Evolutionary conservation across 2,797 vertebrate genomes (phyloP), one percentile per base, ranked within the genome.

Genomic region (Channa striata): DNA sequence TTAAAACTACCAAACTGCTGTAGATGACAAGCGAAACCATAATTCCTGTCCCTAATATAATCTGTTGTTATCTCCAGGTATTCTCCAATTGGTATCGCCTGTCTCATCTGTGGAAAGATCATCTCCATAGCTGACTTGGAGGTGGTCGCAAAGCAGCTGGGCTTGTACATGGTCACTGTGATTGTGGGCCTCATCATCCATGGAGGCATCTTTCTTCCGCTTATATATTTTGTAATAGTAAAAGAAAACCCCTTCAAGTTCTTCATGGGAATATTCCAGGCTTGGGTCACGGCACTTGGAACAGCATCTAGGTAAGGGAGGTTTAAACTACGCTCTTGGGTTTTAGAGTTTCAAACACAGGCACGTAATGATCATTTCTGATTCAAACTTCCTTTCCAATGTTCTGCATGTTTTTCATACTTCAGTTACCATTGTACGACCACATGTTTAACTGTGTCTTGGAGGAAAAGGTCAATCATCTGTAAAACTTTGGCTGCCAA

Each of bases 101-200:
- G 97, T 80, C 95, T 99, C 58, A 99, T 99, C 77, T 99, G 97
- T 78, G 98, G 98, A 46, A 99, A 99, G 94, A 99, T 99, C 89
- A 97, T 99, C 85, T 98, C 97, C 53, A 99, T 99, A 72, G 96
- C 96, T 73, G 97, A 99, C 82, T 88, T 99, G 83, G 98, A 99
- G 90, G 89, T 97, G 84, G 96, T 99, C 44, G 98, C 98, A 34
- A 94, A 92, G 83, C 98, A 99, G 76, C 94, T 99, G 85, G 98
- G 98, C 47, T 96, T 99, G 98, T 99, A 99, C 88, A 99, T 99
- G 98, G 69, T 99, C 54, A 99, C 98, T 0, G 98, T 99, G 83
- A 96, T 99, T 43, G 91, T 99, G 72, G 98, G 98, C 34, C 97
- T 99, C 61, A 67, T 99, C 88, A 99, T 99, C 90, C 97, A 99